Evolutionary conservation across 2,113 vertebrate genomes (phyloP), one percentile per base, ranked within the genome.

Genomic region (human (Homo sapiens)): DNA sequence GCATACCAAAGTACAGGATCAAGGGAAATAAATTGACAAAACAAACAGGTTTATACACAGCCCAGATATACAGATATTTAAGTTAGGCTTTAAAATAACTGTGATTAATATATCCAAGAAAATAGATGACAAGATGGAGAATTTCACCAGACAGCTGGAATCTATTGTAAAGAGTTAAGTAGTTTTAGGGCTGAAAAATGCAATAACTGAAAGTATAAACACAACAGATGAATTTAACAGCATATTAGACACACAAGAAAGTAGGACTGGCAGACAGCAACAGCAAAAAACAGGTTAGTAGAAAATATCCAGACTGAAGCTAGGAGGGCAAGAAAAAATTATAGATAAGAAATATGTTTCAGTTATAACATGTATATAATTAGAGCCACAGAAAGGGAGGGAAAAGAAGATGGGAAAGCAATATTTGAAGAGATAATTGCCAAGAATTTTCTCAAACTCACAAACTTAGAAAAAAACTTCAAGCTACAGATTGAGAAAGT

Each of bases 151-250:
- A 87, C 32, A 94, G 66, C 3, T 70, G 12, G 40, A 85, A 75
- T 86, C 14, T 92, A 0, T 75, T 84, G 1, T 96, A 92, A 92
- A 84, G 38, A 79, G 64, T 64, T 89, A 96, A 80, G 61, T 50
- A 90, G 27, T 85, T 89, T 45, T 76, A 61, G 64, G 50, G 32
- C 35, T 95, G 48, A 64, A 92, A 89, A 96, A 70, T 93, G 55
- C 17, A 72, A 10, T 61, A 82, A 68, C 80, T 90, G 75, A 84
- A 83, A 73, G 70, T 92, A 79, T 64, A 92, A 94, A 97, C 50
- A 66, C 4, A 73, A n/a, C 6, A 94, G 66, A 81, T 85, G 30
- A 89, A 75, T 70, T 85, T 94, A 80, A 59, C 38, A 85, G 38
- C 30, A 14, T 72, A 27, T 64, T 78, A 35, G 57, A 72, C 30